Conservation (phyloP, 2,888 invertebrate species). For the Notodonta dromedarius region DNA sequence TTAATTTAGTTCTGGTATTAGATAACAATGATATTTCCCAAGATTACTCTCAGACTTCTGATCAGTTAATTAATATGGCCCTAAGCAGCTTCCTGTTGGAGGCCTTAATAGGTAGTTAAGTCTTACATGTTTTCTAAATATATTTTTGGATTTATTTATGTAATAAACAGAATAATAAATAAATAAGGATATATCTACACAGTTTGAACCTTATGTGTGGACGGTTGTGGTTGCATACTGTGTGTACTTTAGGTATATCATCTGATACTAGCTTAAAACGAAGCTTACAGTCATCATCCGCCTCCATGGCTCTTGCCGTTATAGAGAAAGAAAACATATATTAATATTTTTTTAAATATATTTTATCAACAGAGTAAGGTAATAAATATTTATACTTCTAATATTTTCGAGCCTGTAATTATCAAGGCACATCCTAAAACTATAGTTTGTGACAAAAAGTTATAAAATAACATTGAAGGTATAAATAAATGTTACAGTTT, state of each 20-base stretch:
- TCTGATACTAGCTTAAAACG: slow-evolving; percentile 57
- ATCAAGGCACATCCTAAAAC: neutral
- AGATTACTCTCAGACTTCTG: too few species aligned
- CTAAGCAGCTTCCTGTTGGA: too few species aligned
- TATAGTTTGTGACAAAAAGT: neutral
- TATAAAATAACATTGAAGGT: too few species aligned
- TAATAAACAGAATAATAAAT: slow-evolving; percentile 11
- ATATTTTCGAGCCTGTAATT: too few species aligned
- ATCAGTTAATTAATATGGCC: too few species aligned
- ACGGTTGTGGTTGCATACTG: slow-evolving; percentile 75
- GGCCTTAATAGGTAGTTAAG: too few species aligned
- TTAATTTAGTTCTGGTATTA: too few species aligned
- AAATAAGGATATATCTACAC: slow-evolving; percentile 32
- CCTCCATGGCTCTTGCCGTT: slow-evolving; percentile 67
- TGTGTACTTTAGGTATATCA: slow-evolving; percentile 77
- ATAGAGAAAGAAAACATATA: slow-evolving; percentile 29
- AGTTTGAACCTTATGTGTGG: slow-evolving; percentile 73
- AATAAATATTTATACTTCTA: too few species aligned
- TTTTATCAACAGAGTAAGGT: too few species aligned
- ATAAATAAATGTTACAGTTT: too few species aligned
- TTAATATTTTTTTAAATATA: neutral
- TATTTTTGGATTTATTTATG: neutral
- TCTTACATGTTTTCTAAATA: too few species aligned
- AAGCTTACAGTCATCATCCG: slow-evolving; percentile 58
- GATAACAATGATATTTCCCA: too few species aligned